Evolutionary conservation across 1,140 invertebrate genomes (phyloP), one percentile per base, ranked within the genome.

Genomic region (Lepidurus packardi): DNA sequence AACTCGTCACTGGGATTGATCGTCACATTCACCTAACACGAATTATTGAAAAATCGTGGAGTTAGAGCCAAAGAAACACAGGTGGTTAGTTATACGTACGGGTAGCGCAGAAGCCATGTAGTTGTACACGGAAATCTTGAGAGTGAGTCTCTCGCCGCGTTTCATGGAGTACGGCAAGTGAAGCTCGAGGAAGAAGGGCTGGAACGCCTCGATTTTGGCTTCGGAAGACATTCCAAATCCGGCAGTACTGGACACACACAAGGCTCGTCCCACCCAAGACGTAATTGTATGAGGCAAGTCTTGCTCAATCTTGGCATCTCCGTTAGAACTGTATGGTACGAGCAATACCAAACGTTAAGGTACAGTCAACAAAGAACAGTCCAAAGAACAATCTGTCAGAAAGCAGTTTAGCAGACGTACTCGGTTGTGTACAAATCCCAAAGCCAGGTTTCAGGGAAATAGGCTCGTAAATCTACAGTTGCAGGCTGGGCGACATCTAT

Each of bases 211-310:
- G 53, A 93, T 86, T 77, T 88, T 84, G 1, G 85, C 85, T 7
- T 85, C 85, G 9, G 84, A 82, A 7, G 89, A 87, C 41, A 93
- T 87, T 21, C 90, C 91, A 4, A 93, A 83, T 7, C 92, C 92
- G 73, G 85, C 85, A 9, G 85, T 83, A 8, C 87, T 84, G 77
- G 89, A 90, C 44, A 92, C 85, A 80, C 92, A 92, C 65, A 92
- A 87, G 2, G 91, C 90, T 34, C 89, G 89, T 1, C 89, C 90
- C 6, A 90, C 85, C 92, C 92, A 93, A 53, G 89, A 88, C 7
- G 92, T 93, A 41, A 93, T 92, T 0, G 90, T 90, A 81, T 93
- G 90, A 2, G 92, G 92, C 43, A 91, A 83, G 43, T 85, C 84
- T n/a, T 88, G 83, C 47, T 87, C 84, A 53, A 89, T 78, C 24